Conservation (phyloP, 2,888 invertebrate species). For the Lasioglossum villosulum region DNA sequence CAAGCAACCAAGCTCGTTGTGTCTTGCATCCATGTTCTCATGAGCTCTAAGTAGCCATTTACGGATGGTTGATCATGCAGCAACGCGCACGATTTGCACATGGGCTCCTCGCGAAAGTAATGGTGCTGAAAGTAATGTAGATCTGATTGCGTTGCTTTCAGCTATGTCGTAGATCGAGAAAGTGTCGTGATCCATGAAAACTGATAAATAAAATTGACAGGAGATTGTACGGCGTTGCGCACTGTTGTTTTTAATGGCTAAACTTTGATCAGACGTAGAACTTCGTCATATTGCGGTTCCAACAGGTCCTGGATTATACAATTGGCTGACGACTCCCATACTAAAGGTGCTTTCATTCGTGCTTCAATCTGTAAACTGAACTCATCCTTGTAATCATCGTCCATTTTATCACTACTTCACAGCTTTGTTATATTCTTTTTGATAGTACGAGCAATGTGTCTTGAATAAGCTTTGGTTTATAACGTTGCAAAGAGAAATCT, state of each 20-base stretch:
- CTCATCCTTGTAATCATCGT: constrained; percentile 53
- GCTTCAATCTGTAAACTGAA: constrained; percentile 57
- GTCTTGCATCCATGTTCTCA: constrained; percentile 77
- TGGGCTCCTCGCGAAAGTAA: constrained; percentile 76
- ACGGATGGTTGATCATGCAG: constrained; percentile 71
- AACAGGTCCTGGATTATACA: constrained; percentile 76
- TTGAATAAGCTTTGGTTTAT: neutral
- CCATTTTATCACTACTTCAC: neutral
- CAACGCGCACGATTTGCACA: constrained; percentile 74
- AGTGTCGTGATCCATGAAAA: neutral
- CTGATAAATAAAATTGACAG: neutral
- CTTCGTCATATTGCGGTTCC: constrained; percentile 75
- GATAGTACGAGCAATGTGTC: neutral
- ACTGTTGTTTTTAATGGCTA: constrained; percentile 8
- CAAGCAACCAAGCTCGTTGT: constrained; percentile 77
- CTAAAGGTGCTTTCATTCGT: constrained; percentile 72
- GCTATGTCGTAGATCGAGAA: neutral
- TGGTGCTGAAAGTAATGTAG: constrained; percentile 71
- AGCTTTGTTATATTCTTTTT: neutral
- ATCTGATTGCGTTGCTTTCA: neutral
- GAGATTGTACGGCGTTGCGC: neutral
- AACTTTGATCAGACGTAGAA: constrained; percentile 78
- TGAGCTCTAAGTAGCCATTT: constrained; percentile 69
- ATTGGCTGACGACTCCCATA: constrained; percentile 70
- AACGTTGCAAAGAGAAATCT: neutral